Conservation (phyloP, 2,113 vertebrate genomes). For the Pangasianodon hypophthalmus region DNA sequence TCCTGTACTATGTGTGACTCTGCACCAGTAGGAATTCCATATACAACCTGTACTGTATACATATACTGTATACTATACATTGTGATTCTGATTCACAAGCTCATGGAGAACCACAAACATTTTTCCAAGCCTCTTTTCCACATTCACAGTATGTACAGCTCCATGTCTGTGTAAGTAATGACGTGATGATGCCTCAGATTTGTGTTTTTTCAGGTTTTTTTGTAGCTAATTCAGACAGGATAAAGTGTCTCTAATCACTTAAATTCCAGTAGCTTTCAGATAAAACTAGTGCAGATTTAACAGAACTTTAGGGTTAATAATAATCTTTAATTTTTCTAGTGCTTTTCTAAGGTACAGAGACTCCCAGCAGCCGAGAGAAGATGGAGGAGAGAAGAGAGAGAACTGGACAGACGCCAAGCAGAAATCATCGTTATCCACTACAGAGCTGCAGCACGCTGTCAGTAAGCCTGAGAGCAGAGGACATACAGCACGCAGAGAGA, state of each 20-base stretch:
- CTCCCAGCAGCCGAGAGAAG: neutral
- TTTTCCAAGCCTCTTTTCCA: neutral
- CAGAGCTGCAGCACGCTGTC: neutral
- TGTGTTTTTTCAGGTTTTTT: neutral
- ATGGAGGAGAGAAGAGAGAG: neutral
- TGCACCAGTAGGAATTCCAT: neutral
- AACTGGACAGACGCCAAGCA: neutral
- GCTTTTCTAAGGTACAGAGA: neutral
- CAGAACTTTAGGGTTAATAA: neutral
- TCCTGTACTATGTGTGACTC: too few species aligned
- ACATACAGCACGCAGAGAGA: neutral
- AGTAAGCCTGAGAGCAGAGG: neutral
- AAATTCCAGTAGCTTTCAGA: neutral
- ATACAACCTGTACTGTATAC: neutral
- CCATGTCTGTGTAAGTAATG: neutral
- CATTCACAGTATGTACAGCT: neutral
- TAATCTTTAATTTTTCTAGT: neutral
- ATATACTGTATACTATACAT: neutral
- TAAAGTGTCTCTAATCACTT: neutral
- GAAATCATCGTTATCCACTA: neutral
- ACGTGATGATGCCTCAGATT: neutral
- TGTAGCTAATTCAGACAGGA: neutral
- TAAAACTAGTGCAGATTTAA: neutral
- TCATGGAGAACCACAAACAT: neutral
- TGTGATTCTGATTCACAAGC: neutral